Evolutionary conservation across 2,113 vertebrate species (phyloP).

Genomic region (Xyliphius kryptos): DNA sequence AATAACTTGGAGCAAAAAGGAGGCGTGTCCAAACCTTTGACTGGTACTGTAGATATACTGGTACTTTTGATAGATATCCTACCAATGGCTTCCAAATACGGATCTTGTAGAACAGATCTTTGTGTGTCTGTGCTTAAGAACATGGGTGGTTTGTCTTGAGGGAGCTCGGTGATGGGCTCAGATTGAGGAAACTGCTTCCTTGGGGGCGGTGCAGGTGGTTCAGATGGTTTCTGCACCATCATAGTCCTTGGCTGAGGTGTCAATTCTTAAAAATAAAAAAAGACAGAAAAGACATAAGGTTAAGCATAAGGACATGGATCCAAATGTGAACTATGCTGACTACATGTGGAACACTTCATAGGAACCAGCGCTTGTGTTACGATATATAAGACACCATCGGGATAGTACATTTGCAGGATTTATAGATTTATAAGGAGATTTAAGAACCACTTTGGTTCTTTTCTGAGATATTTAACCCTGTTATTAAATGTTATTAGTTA

Average conservation of each 20-base stretch:
- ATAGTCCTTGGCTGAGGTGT: constrained; percentile 32
- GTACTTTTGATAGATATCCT: no score
- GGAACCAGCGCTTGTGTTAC: background rate
- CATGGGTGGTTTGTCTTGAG: constrained; percentile 63
- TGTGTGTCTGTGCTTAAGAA: constrained; percentile 49
- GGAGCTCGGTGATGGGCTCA: constrained; percentile 42
- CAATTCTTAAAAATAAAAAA: constrained; percentile 36
- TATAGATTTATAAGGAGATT: no score
- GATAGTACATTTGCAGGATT: no score
- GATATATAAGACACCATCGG: no score
- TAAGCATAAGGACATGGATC: no score
- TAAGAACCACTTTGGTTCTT: background rate
- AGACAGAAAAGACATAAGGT: no score
- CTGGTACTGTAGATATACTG: no score
- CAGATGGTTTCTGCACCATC: constrained; percentile 28
- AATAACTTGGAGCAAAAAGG: no score
- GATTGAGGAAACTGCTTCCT: constrained; percentile 55
- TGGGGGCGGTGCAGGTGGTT: constrained; percentile 49
- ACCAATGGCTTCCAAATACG: constrained; percentile 32
- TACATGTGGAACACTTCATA: no score
- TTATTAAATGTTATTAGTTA: background rate
- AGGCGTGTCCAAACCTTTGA: no score
- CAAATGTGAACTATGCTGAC: no score
- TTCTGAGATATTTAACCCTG: background rate
- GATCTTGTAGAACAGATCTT: constrained; percentile 10